phyloP scores from a whole-genome alignment of 2,888 invertebrate genomes.

The Mesorhabditis spiculigera region DNA sequence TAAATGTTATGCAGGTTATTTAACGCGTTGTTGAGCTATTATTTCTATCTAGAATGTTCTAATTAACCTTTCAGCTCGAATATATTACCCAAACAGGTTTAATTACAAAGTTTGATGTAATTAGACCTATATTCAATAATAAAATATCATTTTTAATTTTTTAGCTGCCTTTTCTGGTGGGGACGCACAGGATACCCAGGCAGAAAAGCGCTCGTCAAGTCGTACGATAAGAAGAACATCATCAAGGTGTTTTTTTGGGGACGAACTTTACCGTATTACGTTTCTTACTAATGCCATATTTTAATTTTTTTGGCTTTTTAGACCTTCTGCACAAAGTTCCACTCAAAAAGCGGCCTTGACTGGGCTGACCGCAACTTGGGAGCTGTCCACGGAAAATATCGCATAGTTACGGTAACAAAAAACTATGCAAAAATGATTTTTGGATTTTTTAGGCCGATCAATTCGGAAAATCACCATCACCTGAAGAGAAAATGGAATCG shows the following conservation, averaged over 20 bases:
- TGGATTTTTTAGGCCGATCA: background rate
- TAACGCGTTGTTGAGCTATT: no score
- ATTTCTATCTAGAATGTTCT: no score
- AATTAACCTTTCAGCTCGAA: no score
- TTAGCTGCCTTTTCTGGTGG: slow-evolving; percentile 6
- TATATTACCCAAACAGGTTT: no score
- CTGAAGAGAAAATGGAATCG: background rate
- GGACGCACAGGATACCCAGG: background rate
- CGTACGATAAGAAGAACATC: background rate
- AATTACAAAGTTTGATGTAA: no score
- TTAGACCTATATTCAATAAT: no score
- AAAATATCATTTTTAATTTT: background rate
- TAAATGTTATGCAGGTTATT: no score
- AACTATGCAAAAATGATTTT: background rate
- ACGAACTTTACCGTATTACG: no score
- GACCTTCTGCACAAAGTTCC: background rate
- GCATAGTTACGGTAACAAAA: background rate
- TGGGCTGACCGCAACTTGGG: background rate
- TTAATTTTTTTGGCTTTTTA: background rate
- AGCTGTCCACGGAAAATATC: background rate
- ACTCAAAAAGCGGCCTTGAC: background rate
- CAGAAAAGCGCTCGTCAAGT: background rate
- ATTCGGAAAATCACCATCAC: background rate
- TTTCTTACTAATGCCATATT: no score
- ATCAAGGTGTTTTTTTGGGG: background rate